Evolutionary conservation across 2,113 vertebrate genomes (phyloP).

Genomic region (Procapra przewalskii): DNA sequence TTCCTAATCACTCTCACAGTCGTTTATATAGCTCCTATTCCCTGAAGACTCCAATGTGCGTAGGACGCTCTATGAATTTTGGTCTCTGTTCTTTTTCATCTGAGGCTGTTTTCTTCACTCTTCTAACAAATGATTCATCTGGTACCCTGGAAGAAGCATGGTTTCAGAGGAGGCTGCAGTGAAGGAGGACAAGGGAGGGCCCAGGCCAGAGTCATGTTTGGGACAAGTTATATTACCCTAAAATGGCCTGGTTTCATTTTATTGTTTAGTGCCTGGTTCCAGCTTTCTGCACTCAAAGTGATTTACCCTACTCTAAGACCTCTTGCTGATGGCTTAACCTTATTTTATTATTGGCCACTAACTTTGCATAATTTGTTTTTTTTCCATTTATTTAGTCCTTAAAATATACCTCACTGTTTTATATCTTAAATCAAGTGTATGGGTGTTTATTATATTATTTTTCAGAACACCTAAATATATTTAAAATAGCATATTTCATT

Average conservation of each 20-base stretch:
- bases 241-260: background rate
- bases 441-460: background rate
- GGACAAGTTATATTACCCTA: background rate
- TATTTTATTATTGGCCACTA: background rate
- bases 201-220: background rate
- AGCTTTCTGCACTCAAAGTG: background rate
- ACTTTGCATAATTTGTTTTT: conserved; percentile 34
- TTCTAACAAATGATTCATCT: background rate
- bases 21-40: background rate
- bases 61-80: background rate
- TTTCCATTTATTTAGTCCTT: conserved; percentile 12
- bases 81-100: conserved; percentile 7
- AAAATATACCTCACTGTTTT: conserved; percentile 7
- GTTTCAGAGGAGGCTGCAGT: background rate
- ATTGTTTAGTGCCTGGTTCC: background rate
- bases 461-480: background rate
- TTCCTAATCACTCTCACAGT: background rate
- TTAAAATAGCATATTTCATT: background rate
- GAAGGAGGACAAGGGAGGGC: background rate
- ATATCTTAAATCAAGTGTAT: background rate
- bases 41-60: background rate
- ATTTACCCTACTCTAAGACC: background rate
- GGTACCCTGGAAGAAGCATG: background rate
- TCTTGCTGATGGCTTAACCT: background rate
- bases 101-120: background rate